Conservation (phyloP, 2,888 invertebrate genomes). For the Drosophila robusta region DNA sequence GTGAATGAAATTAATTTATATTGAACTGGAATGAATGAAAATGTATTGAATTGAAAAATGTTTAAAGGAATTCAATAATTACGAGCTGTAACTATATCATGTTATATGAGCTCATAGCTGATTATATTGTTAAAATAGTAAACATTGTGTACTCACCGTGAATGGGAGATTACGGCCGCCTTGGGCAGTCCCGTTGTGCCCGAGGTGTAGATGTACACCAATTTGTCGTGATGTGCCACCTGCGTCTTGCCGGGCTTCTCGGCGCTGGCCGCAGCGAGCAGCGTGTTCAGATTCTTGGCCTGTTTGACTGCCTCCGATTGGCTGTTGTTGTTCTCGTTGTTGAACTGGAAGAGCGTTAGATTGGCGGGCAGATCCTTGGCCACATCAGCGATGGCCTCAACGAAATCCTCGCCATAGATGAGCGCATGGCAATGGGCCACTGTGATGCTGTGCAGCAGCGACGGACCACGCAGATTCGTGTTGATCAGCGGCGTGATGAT, state of each 20-base stretch:
- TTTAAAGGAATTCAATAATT: no score
- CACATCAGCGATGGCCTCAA: constrained; percentile 88
- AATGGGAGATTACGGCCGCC: constrained; percentile 97
- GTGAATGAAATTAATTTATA: no score
- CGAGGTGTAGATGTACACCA: constrained; percentile 98
- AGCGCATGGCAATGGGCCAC: constrained; percentile 93
- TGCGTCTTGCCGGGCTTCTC: constrained; percentile 72
- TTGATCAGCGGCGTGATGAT: constrained; percentile 95
- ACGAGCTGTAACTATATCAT: no score
- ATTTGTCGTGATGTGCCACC: constrained; percentile 89
- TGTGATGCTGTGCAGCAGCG: constrained; percentile 94
- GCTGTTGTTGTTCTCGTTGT: constrained; percentile 78
- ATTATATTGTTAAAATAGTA: neutral
- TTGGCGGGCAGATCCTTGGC: constrained; percentile 88
- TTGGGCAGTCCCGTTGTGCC: constrained; percentile 99
- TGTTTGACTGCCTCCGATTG: constrained; percentile 60
- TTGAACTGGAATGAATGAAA: no score
- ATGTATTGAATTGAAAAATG: no score
- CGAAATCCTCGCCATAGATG: constrained; percentile 88
- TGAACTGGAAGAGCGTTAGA: constrained; percentile 88
- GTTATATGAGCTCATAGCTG: no score
- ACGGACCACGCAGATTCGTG: constrained; percentile 93
- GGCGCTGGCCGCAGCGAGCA: constrained; percentile 80
- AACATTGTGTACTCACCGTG: constrained; percentile 88
- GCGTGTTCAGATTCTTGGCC: constrained; percentile 81